Conservation (phyloP, 2,888 invertebrate species). For the Drosophila birchii region DNA sequence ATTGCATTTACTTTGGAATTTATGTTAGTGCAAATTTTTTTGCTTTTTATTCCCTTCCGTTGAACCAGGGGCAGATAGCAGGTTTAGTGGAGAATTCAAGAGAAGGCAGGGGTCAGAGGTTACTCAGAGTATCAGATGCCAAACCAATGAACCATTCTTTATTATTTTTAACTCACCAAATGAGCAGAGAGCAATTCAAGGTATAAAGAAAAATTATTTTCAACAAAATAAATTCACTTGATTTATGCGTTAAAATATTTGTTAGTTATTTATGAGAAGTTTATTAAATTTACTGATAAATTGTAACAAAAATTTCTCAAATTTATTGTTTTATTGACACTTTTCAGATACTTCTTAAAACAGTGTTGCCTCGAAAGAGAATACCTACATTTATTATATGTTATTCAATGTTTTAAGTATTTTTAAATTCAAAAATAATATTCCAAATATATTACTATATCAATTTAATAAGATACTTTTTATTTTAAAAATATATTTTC, state of each 20-base stretch:
- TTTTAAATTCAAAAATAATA: not conserved
- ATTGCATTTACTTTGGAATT: slow-evolving; percentile 74
- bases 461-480: not conserved
- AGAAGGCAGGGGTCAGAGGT: not conserved
- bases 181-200: not conserved
- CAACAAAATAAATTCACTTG: not conserved
- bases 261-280: not conserved
- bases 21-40: slow-evolving; percentile 58
- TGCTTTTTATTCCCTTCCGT: slow-evolving; percentile 36
- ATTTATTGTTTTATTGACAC: not conserved
- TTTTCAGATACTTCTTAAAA: not conserved
- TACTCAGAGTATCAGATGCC: not conserved
- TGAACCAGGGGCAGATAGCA: not conserved
- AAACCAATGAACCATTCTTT: not conserved
- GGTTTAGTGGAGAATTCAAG: not conserved
- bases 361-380: not conserved
- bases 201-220: not conserved
- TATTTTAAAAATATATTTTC: too few relatives aligned
- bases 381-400: too few relatives aligned
- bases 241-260: not conserved
- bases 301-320: not conserved
- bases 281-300: slow-evolving; percentile 1
- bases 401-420: not conserved
- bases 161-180: not conserved
- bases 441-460: not conserved